Base-by-base conservation (phyloP, 2,113 vertebrate species). In the Sturnira hondurensis region DNA sequence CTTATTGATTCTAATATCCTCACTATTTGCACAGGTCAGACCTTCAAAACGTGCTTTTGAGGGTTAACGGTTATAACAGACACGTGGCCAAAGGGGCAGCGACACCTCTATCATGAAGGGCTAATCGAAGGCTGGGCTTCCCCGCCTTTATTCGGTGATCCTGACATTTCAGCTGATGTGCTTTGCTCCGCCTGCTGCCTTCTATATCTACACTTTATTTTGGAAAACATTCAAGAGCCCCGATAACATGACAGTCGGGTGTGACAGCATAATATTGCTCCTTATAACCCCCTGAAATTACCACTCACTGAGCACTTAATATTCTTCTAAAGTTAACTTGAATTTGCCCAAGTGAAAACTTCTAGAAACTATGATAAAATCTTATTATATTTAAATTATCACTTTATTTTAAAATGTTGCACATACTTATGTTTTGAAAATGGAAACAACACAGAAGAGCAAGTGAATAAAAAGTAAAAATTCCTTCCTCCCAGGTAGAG, bases 301-400 rank as follows among this genome's bases (percentile, higher is more conserved):
- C n/a, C 20, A 4, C 65, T 81, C 38, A 22, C 28, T 83, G 41
- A 82, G 73, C 13, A 33, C 6, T 92, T 56, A 7, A 0, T 0
- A 38, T 95, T 95, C 92, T 83, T 63, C 33, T 93, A 45, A 71
- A 50, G 14, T 76, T 94, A 28, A 38, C 87, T 97, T 68, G 93
- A 86, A 61, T 93, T 89, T 96, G 58, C 80, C 38, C 33, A 58
- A 54, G 17, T 80, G 33, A 91, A 77, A 26, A 54, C 68, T 82
- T 77, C 71, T 93, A 82, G 77, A 93, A 67, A 86, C 10, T n/a
- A 20, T 38, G 70, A n/a, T 31, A 33, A 20, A 86, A 81, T 89
- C 31, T 86, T 82, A 87, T 14, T 63, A 67, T 88, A 86, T 61
- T 65, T 87, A 88, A 84, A 68, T 80, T 73, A 38, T 15, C 47